Conservation (phyloP, 1,140 invertebrate genomes). For the Caenorhabditis brenneri region DNA sequence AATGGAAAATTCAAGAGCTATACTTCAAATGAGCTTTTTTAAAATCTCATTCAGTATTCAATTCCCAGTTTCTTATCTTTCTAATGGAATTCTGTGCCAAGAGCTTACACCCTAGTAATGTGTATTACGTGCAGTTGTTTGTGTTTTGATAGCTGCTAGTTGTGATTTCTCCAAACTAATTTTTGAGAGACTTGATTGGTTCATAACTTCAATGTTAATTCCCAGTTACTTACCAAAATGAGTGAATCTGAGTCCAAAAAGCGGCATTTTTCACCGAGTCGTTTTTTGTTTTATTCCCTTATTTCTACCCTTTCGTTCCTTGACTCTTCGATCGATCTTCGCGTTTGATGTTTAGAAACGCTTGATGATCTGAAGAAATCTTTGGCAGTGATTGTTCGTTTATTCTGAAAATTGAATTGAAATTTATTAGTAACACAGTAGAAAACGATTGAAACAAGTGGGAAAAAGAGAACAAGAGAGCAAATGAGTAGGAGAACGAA, state of each 20-base stretch:
- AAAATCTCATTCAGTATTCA: no score
- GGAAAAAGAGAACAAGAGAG: neutral
- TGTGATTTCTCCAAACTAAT: no score
- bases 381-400: slow-evolving; percentile 15
- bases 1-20: no score
- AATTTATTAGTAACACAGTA: neutral
- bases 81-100: no score
- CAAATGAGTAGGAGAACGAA: slow-evolving; percentile 7
- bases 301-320: neutral
- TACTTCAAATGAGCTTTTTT: no score
- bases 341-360: neutral
- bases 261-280: neutral
- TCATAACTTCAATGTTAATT: neutral
- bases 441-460: neutral
- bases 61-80: no score
- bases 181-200: no score
- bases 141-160: no score
- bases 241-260: slow-evolving; percentile 39
- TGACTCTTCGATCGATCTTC: neutral
- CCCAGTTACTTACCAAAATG: slow-evolving; percentile 2
- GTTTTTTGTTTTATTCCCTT: neutral
- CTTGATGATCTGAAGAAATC: neutral
- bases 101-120: no score
- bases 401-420: neutral
- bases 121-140: no score